A percentile compares a stretch with the other conserved stretches of the same genome.
Conservation (phyloP, 2,888 invertebrate genomes). For the Ferdinandea cuprea region DNA sequence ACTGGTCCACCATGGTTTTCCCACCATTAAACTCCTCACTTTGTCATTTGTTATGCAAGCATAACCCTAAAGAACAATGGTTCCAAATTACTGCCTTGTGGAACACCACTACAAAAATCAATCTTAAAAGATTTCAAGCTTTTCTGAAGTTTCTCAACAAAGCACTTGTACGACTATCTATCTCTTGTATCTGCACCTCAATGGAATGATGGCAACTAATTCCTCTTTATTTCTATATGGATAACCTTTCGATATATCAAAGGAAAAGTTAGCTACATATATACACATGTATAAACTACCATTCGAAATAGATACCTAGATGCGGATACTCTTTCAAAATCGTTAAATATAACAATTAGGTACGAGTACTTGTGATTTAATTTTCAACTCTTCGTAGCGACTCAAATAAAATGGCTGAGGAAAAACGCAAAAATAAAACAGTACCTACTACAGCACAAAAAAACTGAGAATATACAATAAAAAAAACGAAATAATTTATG, state of each 20-base stretch:
- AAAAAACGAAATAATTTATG: slow-evolving; percentile 59
- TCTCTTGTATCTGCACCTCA: slow-evolving; percentile 4
- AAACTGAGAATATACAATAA: slow-evolving; percentile 14
- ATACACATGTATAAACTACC: slow-evolving; percentile 12
- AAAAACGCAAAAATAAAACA: slow-evolving; percentile 12
- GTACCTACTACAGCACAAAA: slow-evolving; percentile 13
- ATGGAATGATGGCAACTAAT: slow-evolving; percentile 10
- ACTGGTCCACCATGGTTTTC: too few species aligned
- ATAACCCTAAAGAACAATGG: slow-evolving; percentile 24
- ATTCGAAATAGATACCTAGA: slow-evolving; percentile 6
- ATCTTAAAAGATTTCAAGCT: slow-evolving; percentile 21
- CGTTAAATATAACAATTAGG: slow-evolving; percentile 53
- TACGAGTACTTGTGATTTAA: slow-evolving; percentile 49
- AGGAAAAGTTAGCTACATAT: not conserved
- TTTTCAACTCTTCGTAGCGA: slow-evolving; percentile 45
- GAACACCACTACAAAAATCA: slow-evolving; percentile 10
- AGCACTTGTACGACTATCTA: slow-evolving; percentile 1
- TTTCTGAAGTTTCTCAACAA: not conserved
- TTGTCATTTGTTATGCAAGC: slow-evolving; percentile 8
- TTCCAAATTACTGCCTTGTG: slow-evolving; percentile 28
- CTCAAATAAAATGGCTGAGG: slow-evolving; percentile 24
- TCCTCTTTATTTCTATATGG: slow-evolving; percentile 13
- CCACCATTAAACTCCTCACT: too few species aligned
- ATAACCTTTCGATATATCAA: slow-evolving; percentile 55
- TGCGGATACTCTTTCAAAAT: slow-evolving; percentile 52